Percentiles rank a stretch among this genome's conserved stretches.
phyloP scores from a whole-genome alignment of 1,140 invertebrate genomes.

The Conopomorpha cramerella region DNA sequence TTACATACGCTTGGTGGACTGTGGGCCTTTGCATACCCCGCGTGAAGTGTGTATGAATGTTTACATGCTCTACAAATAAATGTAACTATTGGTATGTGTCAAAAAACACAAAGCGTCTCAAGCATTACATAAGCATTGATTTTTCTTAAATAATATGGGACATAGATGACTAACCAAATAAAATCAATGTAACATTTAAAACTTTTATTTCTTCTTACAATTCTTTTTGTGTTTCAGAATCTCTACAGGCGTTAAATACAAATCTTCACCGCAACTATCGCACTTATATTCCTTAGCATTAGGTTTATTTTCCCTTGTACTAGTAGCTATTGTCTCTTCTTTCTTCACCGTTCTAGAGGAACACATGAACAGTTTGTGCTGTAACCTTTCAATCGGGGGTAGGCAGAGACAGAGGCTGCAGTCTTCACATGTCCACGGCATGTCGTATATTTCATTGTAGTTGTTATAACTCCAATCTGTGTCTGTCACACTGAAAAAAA shows the following conservation, averaged over 20 bases:
- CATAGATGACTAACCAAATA: too few species aligned
- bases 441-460: constrained; percentile 54
- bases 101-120: too few species aligned
- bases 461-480: constrained; percentile 65
- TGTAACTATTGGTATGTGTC: too few species aligned
- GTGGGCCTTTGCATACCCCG: too few species aligned
- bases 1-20: too few species aligned
- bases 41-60: too few species aligned
- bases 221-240: constrained; percentile 74
- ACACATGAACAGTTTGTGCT: constrained; percentile 51
- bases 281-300: constrained; percentile 76
- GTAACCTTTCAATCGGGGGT: constrained; percentile 63
- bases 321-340: constrained; percentile 21
- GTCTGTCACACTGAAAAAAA: constrained; percentile 61
- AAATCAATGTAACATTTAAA: constrained; percentile 3
- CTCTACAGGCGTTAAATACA: constrained; percentile 76
- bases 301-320: constrained; percentile 55
- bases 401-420: constrained; percentile 58
- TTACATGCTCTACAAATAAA: too few species aligned
- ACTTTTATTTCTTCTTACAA: constrained; percentile 48
- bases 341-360: constrained; percentile 28
- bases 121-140: too few species aligned
- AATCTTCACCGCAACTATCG: constrained; percentile 68
- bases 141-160: too few species aligned
- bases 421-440: constrained; percentile 62